Base-by-base conservation (phyloP, 2,113 vertebrate species). In the Ptyas mucosa region DNA sequence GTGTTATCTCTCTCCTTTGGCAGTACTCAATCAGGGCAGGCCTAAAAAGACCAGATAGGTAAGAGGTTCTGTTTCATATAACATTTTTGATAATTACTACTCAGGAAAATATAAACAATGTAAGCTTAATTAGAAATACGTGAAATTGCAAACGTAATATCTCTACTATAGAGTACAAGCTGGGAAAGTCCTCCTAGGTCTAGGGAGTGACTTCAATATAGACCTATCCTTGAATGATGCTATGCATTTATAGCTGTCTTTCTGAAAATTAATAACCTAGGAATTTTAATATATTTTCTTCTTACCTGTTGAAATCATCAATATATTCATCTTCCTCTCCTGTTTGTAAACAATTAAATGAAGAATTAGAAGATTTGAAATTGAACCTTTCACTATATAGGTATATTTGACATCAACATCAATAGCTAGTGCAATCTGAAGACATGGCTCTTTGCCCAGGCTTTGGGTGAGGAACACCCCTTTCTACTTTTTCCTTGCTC, bases 221-320 rank as follows among this genome's bases (percentile, higher is more conserved):
- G 6, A 34, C n/a, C 64, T 20, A 75, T 81, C 34, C 69, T 81
- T 15, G 7, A 81, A 81, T 39, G 15, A 75, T 75, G n/a, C 2
- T 34, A 34, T 69, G 14, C 69, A 39, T 81, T 81, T 24, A 58
- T 58, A 58, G 6, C 88, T 49, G 0, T 54, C 54, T 5, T 2
- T 9, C 75, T 10, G 0, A 93, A 92, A 29, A 85, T 39, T 1
- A 55, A 58, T 0, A 6, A 18, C 91, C 51, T 57, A 85, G 1
- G 5, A 90, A 64, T 14, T 11, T 29, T 88, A 81, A 4, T 24
- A 90, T 81, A n/a, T 14, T 88, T 34, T 64, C 49, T 52, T 95
- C 97, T 97, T 95, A 99, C 99, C 99, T 99, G 95, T 99, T 98
- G 89, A 99, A 99, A 96, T 99, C 99, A 92, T 99, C 99, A 54